These are phyloP conservation scores for Scolanthus callimorphus DNA, from an alignment of 92 coral and sea anemone genomes.

Conservation along the genomic window DNA sequence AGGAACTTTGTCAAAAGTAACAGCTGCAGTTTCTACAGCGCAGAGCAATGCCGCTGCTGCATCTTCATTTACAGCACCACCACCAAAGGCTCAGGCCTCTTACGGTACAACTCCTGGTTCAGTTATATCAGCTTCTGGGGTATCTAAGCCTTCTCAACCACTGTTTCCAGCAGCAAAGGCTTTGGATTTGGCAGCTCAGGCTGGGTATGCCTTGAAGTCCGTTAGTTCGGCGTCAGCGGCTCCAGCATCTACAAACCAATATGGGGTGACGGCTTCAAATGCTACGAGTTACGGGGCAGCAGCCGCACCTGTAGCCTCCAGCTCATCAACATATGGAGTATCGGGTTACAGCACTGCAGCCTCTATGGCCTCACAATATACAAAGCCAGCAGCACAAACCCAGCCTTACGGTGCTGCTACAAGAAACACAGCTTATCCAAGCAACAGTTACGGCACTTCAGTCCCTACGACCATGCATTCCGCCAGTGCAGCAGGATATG, in stretches of 20 bases:
- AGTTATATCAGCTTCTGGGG: not conserved
- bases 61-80: constrained; percentile 10
- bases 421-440: too few relatives aligned
- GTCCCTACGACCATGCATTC: too few relatives aligned
- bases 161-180: constrained; percentile 61
- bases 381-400: not conserved
- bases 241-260: constrained; percentile 9
- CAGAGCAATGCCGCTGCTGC: constrained; percentile 32
- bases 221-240: constrained; percentile 17
- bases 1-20: constrained; percentile 33
- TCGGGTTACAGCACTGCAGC: not conserved
- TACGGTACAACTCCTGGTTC: not conserved
- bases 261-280: not conserved
- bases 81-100: constrained; percentile 8
- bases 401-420: too few relatives aligned
- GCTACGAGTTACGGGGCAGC: not conserved
- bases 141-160: constrained; percentile 29
- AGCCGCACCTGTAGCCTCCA: not conserved
- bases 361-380: not conserved
- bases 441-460: too few relatives aligned
- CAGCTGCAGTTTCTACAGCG: constrained; percentile 1
- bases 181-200: constrained; percentile 11
- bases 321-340: not conserved
- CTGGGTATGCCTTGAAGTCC: constrained; percentile 16
- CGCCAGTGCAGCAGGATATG: not conserved